These are phyloP conservation scores for Phenganax stokvisi DNA, from an alignment of 92 coral and sea anemone genomes.

Conservation along the genomic window DNA sequence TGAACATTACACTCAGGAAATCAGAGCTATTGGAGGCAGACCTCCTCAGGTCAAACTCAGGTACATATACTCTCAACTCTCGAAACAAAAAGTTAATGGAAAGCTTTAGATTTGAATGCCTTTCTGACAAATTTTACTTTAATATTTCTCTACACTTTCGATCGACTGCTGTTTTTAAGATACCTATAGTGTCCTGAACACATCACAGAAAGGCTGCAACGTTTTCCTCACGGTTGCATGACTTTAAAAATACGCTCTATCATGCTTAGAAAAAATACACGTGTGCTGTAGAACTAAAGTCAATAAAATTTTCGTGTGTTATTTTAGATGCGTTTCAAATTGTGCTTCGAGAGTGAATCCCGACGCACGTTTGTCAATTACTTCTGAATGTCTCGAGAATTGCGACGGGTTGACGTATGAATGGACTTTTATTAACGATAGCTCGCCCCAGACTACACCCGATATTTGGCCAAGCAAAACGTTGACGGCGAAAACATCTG, in stretches of 20 bases:
- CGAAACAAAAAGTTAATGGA: too few relatives aligned
- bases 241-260: too few relatives aligned
- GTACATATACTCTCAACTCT: constrained; percentile 36
- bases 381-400: constrained; percentile 7
- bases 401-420: constrained; percentile 8
- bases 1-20: constrained; percentile 43
- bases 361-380: constrained; percentile 27
- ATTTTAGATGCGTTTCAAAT: constrained; percentile 36
- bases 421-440: not conserved
- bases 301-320: not conserved
- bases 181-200: too few relatives aligned
- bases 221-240: too few relatives aligned
- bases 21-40: constrained; percentile 56
- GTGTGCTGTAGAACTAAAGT: not conserved
- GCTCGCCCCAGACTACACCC: not conserved
- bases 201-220: too few relatives aligned
- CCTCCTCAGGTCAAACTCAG: constrained; percentile 67
- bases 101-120: too few relatives aligned
- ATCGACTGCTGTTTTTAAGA: too few relatives aligned
- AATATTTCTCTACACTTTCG: too few relatives aligned
- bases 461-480: constrained; percentile 27
- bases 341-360: constrained; percentile 38
- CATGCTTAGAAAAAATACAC: too few relatives aligned
- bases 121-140: too few relatives aligned
- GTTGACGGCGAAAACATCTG: not conserved